phyloP scores from a whole-genome alignment of 2,113 vertebrate genomes.

The Panthera tigris region DNA sequence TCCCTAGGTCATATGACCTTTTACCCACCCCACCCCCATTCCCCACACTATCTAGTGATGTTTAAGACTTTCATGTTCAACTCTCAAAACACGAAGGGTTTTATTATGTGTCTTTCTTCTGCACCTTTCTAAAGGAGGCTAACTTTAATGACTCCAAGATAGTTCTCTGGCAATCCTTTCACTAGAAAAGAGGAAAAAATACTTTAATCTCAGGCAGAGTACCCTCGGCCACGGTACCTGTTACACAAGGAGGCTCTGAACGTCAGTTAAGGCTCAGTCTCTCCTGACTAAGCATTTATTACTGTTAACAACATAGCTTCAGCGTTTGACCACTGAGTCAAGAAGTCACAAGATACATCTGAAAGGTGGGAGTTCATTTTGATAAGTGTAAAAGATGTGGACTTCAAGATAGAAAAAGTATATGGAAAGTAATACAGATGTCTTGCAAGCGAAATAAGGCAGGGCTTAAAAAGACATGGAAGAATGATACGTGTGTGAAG shows the following conservation, averaged over 20 bases:
- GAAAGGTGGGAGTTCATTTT: background rate
- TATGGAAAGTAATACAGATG: background rate
- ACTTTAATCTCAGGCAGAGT: background rate
- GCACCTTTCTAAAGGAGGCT: background rate
- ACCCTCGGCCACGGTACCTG: background rate
- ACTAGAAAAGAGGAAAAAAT: background rate
- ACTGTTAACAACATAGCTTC: background rate
- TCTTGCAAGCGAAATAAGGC: background rate
- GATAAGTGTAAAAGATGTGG: background rate
- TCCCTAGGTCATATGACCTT: background rate
- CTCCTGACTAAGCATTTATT: background rate
- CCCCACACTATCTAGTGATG: background rate
- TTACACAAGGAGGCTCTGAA: background rate
- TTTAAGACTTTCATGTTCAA: background rate
- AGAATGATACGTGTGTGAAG: background rate
- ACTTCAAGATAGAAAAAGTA: background rate
- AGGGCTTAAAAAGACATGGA: background rate
- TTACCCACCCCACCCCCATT: background rate
- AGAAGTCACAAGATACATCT: background rate
- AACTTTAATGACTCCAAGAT: background rate
- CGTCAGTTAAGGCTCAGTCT: background rate
- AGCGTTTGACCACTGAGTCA: background rate
- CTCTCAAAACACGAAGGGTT: background rate
- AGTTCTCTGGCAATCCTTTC: background rate
- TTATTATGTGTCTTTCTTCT: background rate